Conservation (phyloP, 1,140 invertebrate species). For the Oryzaephilus surinamensis region DNA sequence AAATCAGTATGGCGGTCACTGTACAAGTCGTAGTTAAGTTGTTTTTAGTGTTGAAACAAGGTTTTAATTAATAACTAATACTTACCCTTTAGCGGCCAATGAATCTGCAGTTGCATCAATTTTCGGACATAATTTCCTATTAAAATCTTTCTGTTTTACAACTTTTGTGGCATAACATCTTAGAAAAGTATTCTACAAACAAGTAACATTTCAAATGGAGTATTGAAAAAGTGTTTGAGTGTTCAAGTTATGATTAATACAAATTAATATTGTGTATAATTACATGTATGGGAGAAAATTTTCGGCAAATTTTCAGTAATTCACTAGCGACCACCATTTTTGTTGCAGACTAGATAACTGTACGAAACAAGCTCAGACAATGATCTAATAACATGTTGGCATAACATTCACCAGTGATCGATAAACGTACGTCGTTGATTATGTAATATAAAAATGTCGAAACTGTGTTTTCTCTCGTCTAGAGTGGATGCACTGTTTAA, state of each 20-base stretch:
- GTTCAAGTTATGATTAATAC: too few relatives aligned
- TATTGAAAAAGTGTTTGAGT: too few relatives aligned
- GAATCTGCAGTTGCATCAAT: constrained; percentile 45
- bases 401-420: background rate
- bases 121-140: constrained; percentile 46
- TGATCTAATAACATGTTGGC: too few relatives aligned
- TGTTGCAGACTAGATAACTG: too few relatives aligned
- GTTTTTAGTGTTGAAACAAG: constrained; percentile 1
- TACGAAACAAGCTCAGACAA: too few relatives aligned
- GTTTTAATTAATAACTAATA: too few relatives aligned
- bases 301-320: too few relatives aligned
- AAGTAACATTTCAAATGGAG: too few relatives aligned
- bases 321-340: too few relatives aligned
- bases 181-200: too few relatives aligned
- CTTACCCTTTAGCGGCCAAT: constrained; percentile 48
- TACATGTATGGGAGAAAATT: too few relatives aligned
- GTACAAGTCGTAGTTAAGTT: background rate
- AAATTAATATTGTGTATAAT: too few relatives aligned
- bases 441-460: constrained; percentile 18
- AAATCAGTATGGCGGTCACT: background rate
- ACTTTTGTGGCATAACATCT: constrained; percentile 29
- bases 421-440: constrained; percentile 11
- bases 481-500: constrained; percentile 39
- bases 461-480: constrained; percentile 24
- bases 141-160: constrained; percentile 40